Evolutionary conservation across 2,797 vertebrate genomes (phyloP).

Genomic region (Numenius phaeopus): DNA sequence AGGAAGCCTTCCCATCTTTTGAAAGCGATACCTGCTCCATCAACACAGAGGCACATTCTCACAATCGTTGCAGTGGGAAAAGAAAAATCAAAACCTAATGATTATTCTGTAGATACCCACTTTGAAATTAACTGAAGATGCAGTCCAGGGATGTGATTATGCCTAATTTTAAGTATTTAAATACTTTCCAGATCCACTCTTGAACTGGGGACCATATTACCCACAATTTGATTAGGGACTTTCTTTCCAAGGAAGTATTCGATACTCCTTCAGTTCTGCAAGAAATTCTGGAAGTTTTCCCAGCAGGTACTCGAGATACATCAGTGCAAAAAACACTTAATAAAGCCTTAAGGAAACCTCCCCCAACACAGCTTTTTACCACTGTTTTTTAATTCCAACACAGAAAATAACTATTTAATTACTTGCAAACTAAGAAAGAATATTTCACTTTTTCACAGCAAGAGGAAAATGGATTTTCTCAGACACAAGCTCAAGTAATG

Average conservation of each 20-base stretch:
- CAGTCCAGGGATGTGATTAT: not conserved
- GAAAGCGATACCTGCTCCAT: not conserved
- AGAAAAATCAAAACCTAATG: not conserved
- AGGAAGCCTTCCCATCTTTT: not conserved
- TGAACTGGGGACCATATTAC: not conserved
- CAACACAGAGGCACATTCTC: not conserved
- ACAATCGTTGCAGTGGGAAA: not conserved
- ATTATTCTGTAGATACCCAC: not conserved
- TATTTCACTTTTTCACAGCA: slow-evolving; percentile 5
- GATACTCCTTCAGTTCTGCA: not conserved
- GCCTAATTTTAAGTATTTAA: not conserved
- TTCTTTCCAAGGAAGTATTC: not conserved
- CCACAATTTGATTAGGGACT: not conserved
- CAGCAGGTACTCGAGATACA: not conserved
- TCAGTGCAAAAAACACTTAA: not conserved
- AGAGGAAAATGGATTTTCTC: slow-evolving; percentile 42
- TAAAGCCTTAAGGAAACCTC: not conserved
- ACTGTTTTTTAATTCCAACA: not conserved
- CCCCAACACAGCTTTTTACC: not conserved
- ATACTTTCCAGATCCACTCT: not conserved
- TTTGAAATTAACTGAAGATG: not conserved
- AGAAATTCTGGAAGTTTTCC: not conserved
- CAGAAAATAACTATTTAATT: slow-evolving; percentile 39
- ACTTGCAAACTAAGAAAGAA: not conserved
- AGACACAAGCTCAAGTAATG: not conserved